Evolutionary conservation across 2,797 vertebrate species (phyloP).

Genomic region (Bradypus variegatus): DNA sequence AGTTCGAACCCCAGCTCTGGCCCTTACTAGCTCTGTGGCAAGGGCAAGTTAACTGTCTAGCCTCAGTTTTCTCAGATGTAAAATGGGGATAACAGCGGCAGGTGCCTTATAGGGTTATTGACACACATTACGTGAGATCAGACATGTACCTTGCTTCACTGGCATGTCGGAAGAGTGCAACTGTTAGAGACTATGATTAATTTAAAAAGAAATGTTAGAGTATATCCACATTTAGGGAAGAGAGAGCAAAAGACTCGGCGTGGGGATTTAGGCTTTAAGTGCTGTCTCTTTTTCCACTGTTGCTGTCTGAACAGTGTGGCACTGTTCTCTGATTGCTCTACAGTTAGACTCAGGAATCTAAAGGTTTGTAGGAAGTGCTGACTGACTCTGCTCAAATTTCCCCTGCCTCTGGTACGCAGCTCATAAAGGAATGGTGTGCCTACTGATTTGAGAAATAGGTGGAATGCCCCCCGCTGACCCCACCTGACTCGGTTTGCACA

Average conservation of each 20-base stretch:
- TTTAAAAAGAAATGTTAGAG: not conserved
- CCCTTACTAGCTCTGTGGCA: not conserved
- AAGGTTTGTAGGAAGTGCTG: not conserved
- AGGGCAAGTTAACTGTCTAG: not conserved
- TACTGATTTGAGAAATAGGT: not conserved
- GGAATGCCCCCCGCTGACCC: not conserved
- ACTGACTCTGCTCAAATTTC: not conserved
- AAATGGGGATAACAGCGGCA: not conserved
- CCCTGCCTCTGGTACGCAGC: not conserved
- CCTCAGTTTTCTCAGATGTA: not conserved
- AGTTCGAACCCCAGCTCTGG: not conserved
- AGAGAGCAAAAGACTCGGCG: fast-evolving
- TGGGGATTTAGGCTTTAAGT: not conserved
- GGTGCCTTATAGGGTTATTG: not conserved
- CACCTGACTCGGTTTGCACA: fast-evolving
- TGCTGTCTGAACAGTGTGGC: not conserved
- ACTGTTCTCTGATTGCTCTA: not conserved
- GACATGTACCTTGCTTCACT: not conserved
- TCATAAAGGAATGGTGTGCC: not conserved
- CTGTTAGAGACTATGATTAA: not conserved
- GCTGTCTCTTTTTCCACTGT: not conserved
- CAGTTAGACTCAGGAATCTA: not conserved
- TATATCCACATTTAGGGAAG: not conserved
- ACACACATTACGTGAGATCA: not conserved
- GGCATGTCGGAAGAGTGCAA: not conserved